Evolutionary conservation across 2,113 vertebrate genomes (phyloP).

Genomic region (Vimba vimba): DNA sequence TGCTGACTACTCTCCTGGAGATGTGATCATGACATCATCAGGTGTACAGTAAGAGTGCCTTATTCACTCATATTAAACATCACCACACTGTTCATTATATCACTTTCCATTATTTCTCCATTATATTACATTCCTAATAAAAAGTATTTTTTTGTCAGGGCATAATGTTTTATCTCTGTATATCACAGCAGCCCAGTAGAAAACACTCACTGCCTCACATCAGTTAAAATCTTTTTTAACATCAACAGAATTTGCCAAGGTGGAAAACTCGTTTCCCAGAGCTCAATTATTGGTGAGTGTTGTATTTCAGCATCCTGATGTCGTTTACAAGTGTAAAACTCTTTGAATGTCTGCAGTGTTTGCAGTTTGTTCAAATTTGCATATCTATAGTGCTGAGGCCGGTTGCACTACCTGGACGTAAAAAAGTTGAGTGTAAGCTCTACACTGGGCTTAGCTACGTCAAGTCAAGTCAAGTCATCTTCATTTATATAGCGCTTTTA

Average conservation of each 20-base stretch:
- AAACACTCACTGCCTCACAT: background rate
- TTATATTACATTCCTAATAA: background rate
- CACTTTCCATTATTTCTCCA: no score
- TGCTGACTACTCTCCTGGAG: slow-evolving; percentile 87
- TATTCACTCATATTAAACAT: slow-evolving; percentile 6
- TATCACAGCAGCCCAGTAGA: background rate
- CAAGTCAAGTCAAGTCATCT: no score
- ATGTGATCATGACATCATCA: slow-evolving; percentile 87
- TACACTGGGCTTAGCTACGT: no score
- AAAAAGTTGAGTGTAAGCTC: no score
- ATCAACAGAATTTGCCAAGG: slow-evolving; percentile 85
- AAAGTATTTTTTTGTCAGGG: background rate
- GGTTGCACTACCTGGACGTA: no score
- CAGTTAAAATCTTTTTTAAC: slow-evolving; percentile 20
- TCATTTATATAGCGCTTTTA: no score
- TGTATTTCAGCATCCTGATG: slow-evolving; percentile 2
- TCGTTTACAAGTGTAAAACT: background rate
- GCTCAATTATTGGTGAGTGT: slow-evolving; percentile 74
- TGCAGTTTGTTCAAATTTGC: background rate
- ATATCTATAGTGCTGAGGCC: background rate
- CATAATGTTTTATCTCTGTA: background rate
- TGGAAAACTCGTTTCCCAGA: slow-evolving; percentile 86
- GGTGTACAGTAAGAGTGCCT: slow-evolving; percentile 88
- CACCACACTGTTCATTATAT: background rate
- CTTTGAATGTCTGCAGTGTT: background rate